Conservation (phyloP, 1,140 invertebrate genomes). For the Triops cancriformis region DNA sequence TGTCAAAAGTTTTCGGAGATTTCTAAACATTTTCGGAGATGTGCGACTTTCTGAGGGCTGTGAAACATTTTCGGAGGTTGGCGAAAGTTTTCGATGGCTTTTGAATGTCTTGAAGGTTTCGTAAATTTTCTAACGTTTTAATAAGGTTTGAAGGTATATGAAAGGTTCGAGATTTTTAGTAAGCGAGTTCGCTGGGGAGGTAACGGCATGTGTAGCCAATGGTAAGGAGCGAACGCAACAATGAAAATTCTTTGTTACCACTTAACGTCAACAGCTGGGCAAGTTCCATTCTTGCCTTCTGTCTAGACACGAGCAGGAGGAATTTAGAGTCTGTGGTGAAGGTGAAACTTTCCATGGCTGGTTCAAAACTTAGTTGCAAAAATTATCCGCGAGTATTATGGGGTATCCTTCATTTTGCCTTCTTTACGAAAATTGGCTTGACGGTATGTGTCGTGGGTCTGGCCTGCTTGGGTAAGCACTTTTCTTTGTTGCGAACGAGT, state of each 20-base stretch:
- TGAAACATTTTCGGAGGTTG: too few relatives aligned
- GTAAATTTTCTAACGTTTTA: too few relatives aligned
- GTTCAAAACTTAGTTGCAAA: neutral
- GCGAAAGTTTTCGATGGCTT: too few relatives aligned
- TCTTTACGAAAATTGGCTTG: neutral
- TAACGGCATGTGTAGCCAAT: too few relatives aligned
- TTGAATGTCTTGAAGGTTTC: too few relatives aligned
- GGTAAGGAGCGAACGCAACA: too few relatives aligned
- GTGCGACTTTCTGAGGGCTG: too few relatives aligned
- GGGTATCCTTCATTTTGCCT: neutral
- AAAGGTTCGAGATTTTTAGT: too few relatives aligned
- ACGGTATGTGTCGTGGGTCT: neutral
- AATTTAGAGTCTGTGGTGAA: neutral
- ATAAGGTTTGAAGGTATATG: too few relatives aligned
- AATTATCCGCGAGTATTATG: neutral
- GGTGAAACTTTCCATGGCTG: neutral
- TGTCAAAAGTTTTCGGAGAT: too few relatives aligned
- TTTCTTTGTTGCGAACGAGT: neutral
- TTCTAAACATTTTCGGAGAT: too few relatives aligned
- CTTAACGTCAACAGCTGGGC: neutral
- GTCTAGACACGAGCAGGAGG: neutral
- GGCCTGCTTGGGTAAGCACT: neutral
- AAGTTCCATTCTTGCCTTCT: neutral
- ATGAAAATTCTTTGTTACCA: neutral
- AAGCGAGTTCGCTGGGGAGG: too few relatives aligned